These are phyloP conservation scores for Halictus ligatus DNA, from an alignment of 2,888 invertebrate species.

Conservation along the genomic window DNA sequence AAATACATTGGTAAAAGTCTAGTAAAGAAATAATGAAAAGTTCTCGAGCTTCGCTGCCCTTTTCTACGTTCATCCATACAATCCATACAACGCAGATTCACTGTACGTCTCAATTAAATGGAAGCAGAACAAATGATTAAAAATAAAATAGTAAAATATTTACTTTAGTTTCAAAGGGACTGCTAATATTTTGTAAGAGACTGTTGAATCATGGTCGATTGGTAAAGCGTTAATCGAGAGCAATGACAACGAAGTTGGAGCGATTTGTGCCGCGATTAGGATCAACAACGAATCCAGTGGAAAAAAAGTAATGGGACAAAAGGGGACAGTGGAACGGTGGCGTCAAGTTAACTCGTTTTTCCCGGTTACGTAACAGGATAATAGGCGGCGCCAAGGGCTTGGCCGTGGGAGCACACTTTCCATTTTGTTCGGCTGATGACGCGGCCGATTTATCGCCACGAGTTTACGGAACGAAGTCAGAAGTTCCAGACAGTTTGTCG, in stretches of 20 bases:
- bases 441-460: constrained; percentile 51
- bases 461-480: constrained; percentile 49
- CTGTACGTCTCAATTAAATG: too few species aligned
- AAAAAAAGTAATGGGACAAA: not conserved
- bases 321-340: not conserved
- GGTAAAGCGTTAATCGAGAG: not conserved
- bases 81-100: too few species aligned
- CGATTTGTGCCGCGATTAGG: not conserved
- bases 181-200: too few species aligned
- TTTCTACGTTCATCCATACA: too few species aligned
- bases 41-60: too few species aligned
- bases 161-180: too few species aligned
- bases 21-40: too few species aligned
- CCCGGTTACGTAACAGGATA: not conserved
- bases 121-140: not conserved
- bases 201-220: not conserved
- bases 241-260: not conserved
- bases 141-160: not conserved
- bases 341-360: not conserved
- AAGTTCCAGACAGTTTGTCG: constrained; percentile 61
- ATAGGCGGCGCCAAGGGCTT: not conserved
- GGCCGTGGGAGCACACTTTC: constrained; percentile 23
- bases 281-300: not conserved
- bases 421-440: constrained; percentile 32
- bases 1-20: too few species aligned